These are phyloP conservation scores for Melolontha melolontha DNA, from an alignment of 2,888 invertebrate species.

Conservation along the genomic window DNA sequence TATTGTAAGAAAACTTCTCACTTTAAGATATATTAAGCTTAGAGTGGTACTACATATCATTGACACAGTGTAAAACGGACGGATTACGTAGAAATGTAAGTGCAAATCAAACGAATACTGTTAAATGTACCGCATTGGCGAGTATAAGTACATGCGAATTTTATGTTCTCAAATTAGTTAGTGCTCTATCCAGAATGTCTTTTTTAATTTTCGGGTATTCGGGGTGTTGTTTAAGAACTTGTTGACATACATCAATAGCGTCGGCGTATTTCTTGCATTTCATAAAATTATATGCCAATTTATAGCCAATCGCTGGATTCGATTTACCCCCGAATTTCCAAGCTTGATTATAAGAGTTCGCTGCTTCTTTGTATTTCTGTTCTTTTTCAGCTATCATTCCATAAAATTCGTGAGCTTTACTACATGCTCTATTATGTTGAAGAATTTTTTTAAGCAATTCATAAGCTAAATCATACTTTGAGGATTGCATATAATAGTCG, in stretches of 20 bases:
- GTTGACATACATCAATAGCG: constrained; percentile 91
- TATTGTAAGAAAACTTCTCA: too few relatives aligned
- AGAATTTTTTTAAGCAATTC: constrained; percentile 83
- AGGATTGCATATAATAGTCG: constrained; percentile 86
- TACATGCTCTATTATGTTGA: constrained; percentile 88
- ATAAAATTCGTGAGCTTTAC: constrained; percentile 89
- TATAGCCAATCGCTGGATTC: constrained; percentile 91
- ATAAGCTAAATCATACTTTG: constrained; percentile 87
- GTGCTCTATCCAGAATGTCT: constrained; percentile 93
- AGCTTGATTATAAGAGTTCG: constrained; percentile 84
- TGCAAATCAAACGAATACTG: too few relatives aligned
- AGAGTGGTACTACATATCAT: too few relatives aligned
- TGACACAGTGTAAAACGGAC: too few relatives aligned
- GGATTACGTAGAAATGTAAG: too few relatives aligned
- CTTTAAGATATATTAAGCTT: too few relatives aligned
- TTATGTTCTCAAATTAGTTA: constrained; percentile 79
- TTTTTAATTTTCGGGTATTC: constrained; percentile 92
- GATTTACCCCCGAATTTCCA: constrained; percentile 87
- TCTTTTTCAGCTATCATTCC: constrained; percentile 93
- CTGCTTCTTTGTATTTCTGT: constrained; percentile 88
- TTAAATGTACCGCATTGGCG: too few relatives aligned
- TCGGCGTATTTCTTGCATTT: constrained; percentile 91
- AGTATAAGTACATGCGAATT: constrained; percentile 6
- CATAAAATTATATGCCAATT: constrained; percentile 90
- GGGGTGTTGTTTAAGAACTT: constrained; percentile 83